phyloP scores from a whole-genome alignment of 2,888 invertebrate genomes.

The Sphinx pinastri region DNA sequence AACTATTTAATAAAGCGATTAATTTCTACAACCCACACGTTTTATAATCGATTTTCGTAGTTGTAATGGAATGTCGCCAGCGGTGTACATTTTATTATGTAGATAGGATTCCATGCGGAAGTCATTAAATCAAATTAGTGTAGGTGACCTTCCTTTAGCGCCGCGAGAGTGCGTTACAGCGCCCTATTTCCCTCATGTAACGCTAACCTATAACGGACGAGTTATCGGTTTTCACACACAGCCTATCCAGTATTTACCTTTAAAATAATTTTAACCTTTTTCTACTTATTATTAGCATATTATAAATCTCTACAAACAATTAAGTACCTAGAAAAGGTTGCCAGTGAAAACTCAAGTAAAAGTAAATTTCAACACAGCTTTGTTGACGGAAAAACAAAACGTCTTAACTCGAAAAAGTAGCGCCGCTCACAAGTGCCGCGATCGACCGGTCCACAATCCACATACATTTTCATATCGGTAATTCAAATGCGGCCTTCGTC shows the following conservation, averaged over 20 bases:
- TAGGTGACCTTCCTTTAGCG: constrained; percentile 62
- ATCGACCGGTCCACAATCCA: constrained; percentile 4
- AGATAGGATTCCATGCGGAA: constrained; percentile 71
- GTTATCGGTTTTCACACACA: constrained; percentile 38
- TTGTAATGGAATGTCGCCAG: constrained; percentile 20
- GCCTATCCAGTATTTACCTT: constrained; percentile 29
- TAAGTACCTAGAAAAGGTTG: no score
- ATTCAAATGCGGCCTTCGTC: constrained; percentile 24
- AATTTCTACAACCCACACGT: background rate
- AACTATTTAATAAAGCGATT: no score
- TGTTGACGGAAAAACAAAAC: background rate
- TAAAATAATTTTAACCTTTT: background rate
- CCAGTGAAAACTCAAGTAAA: no score
- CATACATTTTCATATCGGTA: constrained; percentile 22
- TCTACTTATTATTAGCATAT: no score
- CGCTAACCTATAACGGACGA: constrained; percentile 49
- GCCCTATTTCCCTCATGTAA: constrained; percentile 72
- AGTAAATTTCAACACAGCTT: background rate
- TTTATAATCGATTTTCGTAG: background rate
- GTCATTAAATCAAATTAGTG: constrained; percentile 53
- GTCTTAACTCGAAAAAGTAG: background rate
- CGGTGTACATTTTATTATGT: constrained; percentile 37
- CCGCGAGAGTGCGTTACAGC: constrained; percentile 59
- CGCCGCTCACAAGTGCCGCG: background rate
- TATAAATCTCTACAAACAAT: no score